Base-by-base conservation (phyloP, 2,113 vertebrate species). In the Coreoperca whiteheadi region DNA sequence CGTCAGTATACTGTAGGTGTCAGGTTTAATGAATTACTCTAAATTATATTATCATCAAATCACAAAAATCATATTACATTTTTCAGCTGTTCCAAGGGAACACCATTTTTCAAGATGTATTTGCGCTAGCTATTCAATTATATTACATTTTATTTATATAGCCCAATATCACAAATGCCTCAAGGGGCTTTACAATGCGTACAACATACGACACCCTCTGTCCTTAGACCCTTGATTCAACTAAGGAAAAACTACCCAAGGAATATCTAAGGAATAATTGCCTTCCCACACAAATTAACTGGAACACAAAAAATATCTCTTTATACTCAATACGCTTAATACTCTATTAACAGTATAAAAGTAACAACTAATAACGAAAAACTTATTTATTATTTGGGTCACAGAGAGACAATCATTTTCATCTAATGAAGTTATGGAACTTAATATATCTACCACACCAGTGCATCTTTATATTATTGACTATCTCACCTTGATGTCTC, bases 321-420 rank as follows among this genome's bases (percentile, higher is more conserved):
- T 34, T 37, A 54, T 28, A 65, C 4, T n/a, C n/a, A n/a, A n/a
- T n/a, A n/a, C n/a, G n/a, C n/a, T n/a, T n/a, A n/a, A n/a, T 16
- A 63, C 12, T 32, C 14, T 12, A 16, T 54, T 64, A 28, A 56
- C 39, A 30, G 2, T 23, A 14, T 43, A 50, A 41, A 60, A 66
- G 61, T 28, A 12, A 46, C 5, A 54, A 11, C 8, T 30, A 51
- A 71, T 53, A 41, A 41, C 0, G 1, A 34, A 60, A 39, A 74
- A 3, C 10, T 8, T 23, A 8, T 74, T 76, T 25, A 72, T 65
- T n/a, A 72, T 78, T 53, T 59, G 15, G 54, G 11, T 76, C 60
- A 41, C 59, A 61, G 15, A 43, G 53, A 67, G 64, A 48, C 16
- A 43, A 20, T 46, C n/a, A 67, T 51, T 60, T 76, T 65, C n/a